Base-by-base conservation (phyloP, 2,113 vertebrate species). In the Triplophysa dalaica region DNA sequence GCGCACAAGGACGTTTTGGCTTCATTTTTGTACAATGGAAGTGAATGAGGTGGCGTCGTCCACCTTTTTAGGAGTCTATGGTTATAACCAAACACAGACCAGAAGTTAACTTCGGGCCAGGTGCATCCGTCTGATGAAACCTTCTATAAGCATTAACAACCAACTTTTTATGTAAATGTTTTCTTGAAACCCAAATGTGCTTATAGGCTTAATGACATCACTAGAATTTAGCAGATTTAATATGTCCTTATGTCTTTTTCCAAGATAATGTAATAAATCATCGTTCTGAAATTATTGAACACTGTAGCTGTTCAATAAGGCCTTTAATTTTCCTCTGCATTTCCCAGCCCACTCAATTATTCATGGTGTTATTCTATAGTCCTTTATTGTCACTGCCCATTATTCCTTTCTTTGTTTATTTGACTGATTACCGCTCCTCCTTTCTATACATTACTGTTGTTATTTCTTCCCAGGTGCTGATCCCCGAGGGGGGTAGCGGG, bases 401-500 rank as follows among this genome's bases (percentile, higher is more conserved):
- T 45, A 66, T 81, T 50, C 8, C 9, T 33, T 38, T 26, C 48
- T 80, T 29, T 81, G 63, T 65, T 75, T 74, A 68, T 75, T 58
- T 65, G 21, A 58, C 79, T 75, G 38, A 73, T 75, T 63, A 67
- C 22, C 54, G 73, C 73, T 19, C 58, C 61, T 52, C 43, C 45
- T 38, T 43, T 75, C 70, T 60, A 52, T 38, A 70, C 29, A 69
- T 75, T 21, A 69, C 19, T 75, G 50, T 64, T 69, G 14, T 17
- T 69, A 62, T 75, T 83, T 62, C 50, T 24, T 14, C 13, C 63
- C 29, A 73, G 54, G 75, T 60, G 50, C 24, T 43, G 75, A 72
- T 48, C 52, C 29, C 63, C 21, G 16, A 78, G 33, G 65, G 63
- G 66, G 50, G 52, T 54, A 14, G 16, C n/a, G 60, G 61, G 74